Evolutionary conservation across 2,797 vertebrate species (phyloP).

Genomic region (Megaceryle alcyon): DNA sequence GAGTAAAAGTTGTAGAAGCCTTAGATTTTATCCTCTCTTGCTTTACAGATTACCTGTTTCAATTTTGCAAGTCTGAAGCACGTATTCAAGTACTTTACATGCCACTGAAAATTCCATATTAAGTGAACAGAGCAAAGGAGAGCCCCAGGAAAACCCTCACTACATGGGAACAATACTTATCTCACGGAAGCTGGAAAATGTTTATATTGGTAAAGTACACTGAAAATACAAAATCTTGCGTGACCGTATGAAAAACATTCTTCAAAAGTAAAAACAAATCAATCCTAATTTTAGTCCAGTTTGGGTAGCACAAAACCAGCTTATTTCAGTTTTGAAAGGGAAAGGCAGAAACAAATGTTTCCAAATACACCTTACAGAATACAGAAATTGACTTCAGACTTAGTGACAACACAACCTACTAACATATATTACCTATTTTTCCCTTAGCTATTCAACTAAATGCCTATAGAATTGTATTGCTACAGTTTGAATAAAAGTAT

Average conservation of each 20-base stretch:
- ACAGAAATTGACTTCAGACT: not conserved
- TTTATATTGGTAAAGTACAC: not conserved
- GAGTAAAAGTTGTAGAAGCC: not conserved
- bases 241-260: accelerated
- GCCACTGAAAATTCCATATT: not conserved
- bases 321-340: not conserved
- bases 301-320: not conserved
- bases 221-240: not conserved
- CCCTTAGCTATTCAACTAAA: not conserved
- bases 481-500: not conserved
- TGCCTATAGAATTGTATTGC: not conserved
- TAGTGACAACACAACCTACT: not conserved
- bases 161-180: not conserved
- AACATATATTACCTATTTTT: not conserved
- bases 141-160: not conserved
- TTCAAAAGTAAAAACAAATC: not conserved
- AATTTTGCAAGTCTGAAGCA: not conserved
- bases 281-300: not conserved
- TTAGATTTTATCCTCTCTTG: not conserved
- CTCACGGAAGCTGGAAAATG: not conserved
- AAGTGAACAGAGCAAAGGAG: not conserved
- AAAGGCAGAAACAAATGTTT: not conserved
- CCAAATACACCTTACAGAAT: not conserved
- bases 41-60: not conserved
- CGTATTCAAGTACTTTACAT: not conserved